Evolutionary conservation across 2,888 invertebrate genomes (phyloP), one percentile per base, ranked within the genome.

Genomic region (Taphrorychus bicolor): DNA sequence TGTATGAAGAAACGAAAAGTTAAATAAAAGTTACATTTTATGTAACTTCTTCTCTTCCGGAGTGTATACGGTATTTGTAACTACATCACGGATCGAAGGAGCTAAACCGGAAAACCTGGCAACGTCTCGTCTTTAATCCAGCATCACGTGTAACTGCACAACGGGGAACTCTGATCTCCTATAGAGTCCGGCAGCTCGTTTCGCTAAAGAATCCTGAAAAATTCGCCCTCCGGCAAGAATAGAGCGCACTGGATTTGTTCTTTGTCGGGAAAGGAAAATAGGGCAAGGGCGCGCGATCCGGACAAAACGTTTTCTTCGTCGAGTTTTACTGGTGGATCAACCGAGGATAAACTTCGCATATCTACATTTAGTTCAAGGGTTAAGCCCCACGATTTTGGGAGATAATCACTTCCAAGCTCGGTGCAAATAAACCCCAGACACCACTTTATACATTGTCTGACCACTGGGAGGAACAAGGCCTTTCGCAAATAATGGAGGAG

Each of bases 401-500:
- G 32, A 32, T 32, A 32, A 32, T 32, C 7, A 32, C 32, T 32
- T 32, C 32, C 32, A 45, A 16, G 7, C 9, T 16, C 16, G 32
- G 17, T 61, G 51, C 22, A 61, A 42, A 53, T 40, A 61, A 53
- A 21, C 52, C 23, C 24, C 42, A 53, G 22, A 52, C 42, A 41
- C 52, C 17, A 24, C 41, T 48, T 62, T 45, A 45, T 18, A 23
- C 62, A 56, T 56, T 32, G 62, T 54, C 56, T 56, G 62, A 62
- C 62, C 62, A 62, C n/a, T 53, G 5, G 24, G 66, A 72, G 67
- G 76, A 78, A 76, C 76, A 76, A 76, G 73, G 76, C 75, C 76
- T 70, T 78, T 78, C 78, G 78, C 79, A 76, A 76, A 45, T 45
- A 45, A 45, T 45, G 14, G 77, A 74, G 77, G 77, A 79, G 77